These are phyloP conservation scores for Drosophila sulfurigaster DNA, from an alignment of 1,140 invertebrate species.

Conservation along the genomic window DNA sequence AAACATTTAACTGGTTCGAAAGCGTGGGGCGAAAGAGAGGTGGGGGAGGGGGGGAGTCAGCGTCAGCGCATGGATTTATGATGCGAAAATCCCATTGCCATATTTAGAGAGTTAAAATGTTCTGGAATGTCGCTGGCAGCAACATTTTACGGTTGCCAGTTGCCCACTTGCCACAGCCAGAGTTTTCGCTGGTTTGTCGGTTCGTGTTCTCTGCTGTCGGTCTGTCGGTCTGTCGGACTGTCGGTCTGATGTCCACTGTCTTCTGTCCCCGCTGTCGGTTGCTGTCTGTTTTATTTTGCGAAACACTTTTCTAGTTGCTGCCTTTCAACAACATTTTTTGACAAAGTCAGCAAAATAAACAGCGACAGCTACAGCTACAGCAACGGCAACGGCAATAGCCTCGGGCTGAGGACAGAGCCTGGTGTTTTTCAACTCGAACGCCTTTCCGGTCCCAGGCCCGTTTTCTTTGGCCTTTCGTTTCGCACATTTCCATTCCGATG, in stretches of 20 bases:
- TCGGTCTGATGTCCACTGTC: conserved; percentile 9
- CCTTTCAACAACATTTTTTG: conserved; percentile 66
- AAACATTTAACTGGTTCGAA: conserved; percentile 42
- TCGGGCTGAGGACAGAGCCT: conserved; percentile 8
- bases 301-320: conserved; percentile 64
- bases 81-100: conserved; percentile 59
- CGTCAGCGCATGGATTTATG: conserved; percentile 59
- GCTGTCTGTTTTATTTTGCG: conserved; percentile 56
- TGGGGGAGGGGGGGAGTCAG: background rate
- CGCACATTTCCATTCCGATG: conserved; percentile 7
- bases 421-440: conserved; percentile 57
- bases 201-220: too few relatives aligned
- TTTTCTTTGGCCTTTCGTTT: conserved; percentile 4
- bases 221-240: too few relatives aligned
- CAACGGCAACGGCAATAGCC: background rate
- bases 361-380: conserved; percentile 20
- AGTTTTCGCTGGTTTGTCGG: too few relatives aligned
- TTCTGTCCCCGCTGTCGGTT: conserved; percentile 13
- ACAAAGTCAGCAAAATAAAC: conserved; percentile 60
- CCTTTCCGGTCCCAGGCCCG: conserved; percentile 19
- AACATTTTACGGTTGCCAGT: conserved; percentile 32
- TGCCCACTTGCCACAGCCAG: background rate
- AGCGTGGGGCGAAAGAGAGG: background rate
- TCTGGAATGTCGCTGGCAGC: conserved; percentile 41
- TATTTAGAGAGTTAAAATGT: conserved; percentile 37